These are phyloP conservation scores for Allophyes oxyacanthae DNA, from an alignment of 2,888 invertebrate species.

Conservation along the genomic window DNA sequence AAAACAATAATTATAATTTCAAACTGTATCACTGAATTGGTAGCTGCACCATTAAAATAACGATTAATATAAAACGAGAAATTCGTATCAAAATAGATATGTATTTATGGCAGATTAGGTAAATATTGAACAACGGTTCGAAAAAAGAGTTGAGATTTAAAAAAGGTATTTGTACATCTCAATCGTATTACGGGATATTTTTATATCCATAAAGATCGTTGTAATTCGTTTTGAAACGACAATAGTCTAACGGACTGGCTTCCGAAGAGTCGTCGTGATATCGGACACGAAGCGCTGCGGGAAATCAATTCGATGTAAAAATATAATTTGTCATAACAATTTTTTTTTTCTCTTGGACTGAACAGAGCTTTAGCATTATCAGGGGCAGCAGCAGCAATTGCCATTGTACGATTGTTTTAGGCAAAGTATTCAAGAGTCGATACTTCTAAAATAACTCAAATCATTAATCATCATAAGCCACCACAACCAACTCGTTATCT, in stretches of 20 bases:
- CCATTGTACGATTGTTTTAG: no score
- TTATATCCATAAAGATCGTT: conserved; percentile 48
- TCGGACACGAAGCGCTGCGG: conserved; percentile 19
- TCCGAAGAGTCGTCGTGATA: conserved; percentile 28
- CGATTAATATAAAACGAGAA: no score
- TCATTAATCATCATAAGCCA: no score
- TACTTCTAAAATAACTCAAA: no score
- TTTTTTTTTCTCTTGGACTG: not conserved
- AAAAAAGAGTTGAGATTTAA: not conserved
- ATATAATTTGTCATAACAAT: conserved; percentile 11
- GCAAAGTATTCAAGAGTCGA: no score
- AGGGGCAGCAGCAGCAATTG: no score
- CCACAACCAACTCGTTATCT: no score
- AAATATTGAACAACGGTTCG: conserved; percentile 39
- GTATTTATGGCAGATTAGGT: conserved; percentile 1
- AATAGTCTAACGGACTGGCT: conserved; percentile 45
- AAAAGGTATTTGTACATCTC: not conserved
- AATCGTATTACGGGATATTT: conserved; percentile 45
- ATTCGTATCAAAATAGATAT: no score
- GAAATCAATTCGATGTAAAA: conserved; percentile 30
- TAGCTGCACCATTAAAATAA: no score
- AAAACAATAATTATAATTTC: no score
- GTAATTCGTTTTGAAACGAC: conserved; percentile 42
- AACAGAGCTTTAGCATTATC: not conserved
- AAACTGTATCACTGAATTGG: no score